These are phyloP conservation scores for Toxotes lorentzi DNA, from an alignment of 2,797 vertebrate genomes.

Conservation along the genomic window DNA sequence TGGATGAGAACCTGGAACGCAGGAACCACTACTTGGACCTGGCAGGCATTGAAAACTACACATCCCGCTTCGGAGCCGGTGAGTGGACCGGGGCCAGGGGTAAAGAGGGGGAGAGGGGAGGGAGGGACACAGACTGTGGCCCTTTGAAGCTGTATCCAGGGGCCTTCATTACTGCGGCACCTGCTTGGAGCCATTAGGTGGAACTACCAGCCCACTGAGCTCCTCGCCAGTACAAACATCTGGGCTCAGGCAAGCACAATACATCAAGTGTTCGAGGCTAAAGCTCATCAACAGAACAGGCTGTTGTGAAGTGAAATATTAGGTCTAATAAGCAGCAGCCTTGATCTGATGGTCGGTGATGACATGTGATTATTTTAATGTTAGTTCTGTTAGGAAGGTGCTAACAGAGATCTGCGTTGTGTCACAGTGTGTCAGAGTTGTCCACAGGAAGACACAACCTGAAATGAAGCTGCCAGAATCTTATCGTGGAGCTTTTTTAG, in stretches of 20 bases:
- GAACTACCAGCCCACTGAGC: slow-evolving; percentile 55
- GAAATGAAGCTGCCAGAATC: slow-evolving; percentile 36
- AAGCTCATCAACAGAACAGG: slow-evolving; percentile 56
- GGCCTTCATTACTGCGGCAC: slow-evolving; percentile 78
- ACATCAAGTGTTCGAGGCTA: slow-evolving; percentile 73
- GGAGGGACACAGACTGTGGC: slow-evolving; percentile 39
- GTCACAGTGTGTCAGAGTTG: slow-evolving; percentile 47
- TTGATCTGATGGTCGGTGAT: slow-evolving; percentile 72
- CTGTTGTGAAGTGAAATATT: slow-evolving; percentile 68
- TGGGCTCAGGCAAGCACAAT: slow-evolving; percentile 71
- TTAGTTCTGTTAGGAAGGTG: slow-evolving; percentile 52
- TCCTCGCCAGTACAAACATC: slow-evolving; percentile 76
- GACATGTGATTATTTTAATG: slow-evolving; percentile 72
- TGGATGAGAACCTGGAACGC: slow-evolving; percentile 99
- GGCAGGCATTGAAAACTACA: slow-evolving; percentile 99
- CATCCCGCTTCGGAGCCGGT: slow-evolving; percentile 96
- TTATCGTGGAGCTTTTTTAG: slow-evolving; percentile 16
- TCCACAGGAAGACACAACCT: slow-evolving; percentile 26
- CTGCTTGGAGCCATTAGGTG: slow-evolving; percentile 76
- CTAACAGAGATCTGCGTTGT: slow-evolving; percentile 57
- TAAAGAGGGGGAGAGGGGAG: slow-evolving; percentile 37
- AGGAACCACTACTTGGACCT: slow-evolving; percentile 99
- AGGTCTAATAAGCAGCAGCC: slow-evolving; percentile 63
- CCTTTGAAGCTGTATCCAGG: slow-evolving; percentile 76
- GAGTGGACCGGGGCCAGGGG: slow-evolving; percentile 70